phyloP scores from a whole-genome alignment of 2,888 invertebrate genomes.

The Papilio elwesi region DNA sequence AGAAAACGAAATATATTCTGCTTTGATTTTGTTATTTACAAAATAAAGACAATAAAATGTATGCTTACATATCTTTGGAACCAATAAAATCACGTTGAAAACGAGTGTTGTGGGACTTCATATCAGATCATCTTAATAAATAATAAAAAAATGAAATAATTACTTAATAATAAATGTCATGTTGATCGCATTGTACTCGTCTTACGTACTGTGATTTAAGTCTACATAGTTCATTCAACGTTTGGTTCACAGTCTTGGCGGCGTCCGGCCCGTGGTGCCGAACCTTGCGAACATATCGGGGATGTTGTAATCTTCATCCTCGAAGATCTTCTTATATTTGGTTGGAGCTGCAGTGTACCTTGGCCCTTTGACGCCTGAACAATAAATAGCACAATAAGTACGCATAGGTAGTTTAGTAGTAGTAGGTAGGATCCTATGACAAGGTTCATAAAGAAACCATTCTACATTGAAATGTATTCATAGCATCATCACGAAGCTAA shows the following conservation, averaged over 20 bases:
- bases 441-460: no score
- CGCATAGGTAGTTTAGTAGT: no score
- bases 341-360: conserved; percentile 23
- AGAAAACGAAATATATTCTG: not conserved
- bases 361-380: conserved; percentile 13
- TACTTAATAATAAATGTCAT: not conserved
- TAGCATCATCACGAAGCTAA: no score
- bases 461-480: no score
- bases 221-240: not conserved
- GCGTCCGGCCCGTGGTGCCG: conserved; percentile 42
- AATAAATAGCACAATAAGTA: no score
- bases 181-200: not conserved
- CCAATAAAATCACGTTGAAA: not conserved
- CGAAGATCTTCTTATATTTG: conserved; percentile 2
- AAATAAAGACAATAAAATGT: conserved; percentile 30
- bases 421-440: no score
- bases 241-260: conserved; percentile 24
- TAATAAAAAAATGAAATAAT: not conserved
- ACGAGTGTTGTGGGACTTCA: not conserved
- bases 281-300: conserved; percentile 54
- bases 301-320: conserved; percentile 45
- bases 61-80: conserved; percentile 18
- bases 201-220: conserved; percentile 7
- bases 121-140: conserved; percentile 1
- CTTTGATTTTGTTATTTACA: conserved; percentile 36